Base-by-base conservation (phyloP, 1,140 invertebrate species). In the Trachymyrmex septentrionalis region DNA sequence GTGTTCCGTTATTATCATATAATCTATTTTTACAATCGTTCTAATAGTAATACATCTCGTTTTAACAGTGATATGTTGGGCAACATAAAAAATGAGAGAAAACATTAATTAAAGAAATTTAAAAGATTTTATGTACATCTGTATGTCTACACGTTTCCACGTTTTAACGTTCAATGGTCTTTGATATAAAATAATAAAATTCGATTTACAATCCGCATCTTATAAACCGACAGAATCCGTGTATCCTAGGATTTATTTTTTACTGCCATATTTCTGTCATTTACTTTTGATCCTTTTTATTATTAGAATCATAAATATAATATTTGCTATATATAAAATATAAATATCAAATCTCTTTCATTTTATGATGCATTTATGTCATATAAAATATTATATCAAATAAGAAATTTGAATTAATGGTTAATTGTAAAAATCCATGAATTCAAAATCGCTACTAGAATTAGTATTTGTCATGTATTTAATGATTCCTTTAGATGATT, bases 1-100 rank as follows among this genome's bases (percentile, higher is more conserved):
- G 69, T 84, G 69, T 73, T 55, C 55, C 80, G 30, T 59, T 84
- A n/a, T 82, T 61, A 73, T 19, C 19, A 55, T 55, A 61, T 84
- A 73, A 84, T 84, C 21, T 34, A 48, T 48, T 34, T 84, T 75
- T 34, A 16, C 38, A 73, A 75, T 71, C 21, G 5, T n/a, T 21
- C 50, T 55, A 44, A 81, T 81, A n/a, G 21, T 10, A 16, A 44
- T 21, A 44, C 3, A 30, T 77, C 19, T 55, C 24, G 16, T 57
- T 38, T 19, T 38, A 53, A 55, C 57, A 34, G 19, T 38, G 14
- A 12, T 14, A 27, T 10, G 48, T 59, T 48, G 30, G 9, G 16
- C 3, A 5, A 69, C 3, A 2, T 34, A 14, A 27, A 16, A 34
- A 27, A n/a, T 14, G 14, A 19, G n/a, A 48, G 19, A 44, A n/a